phyloP scores from a whole-genome alignment of 2,797 vertebrate species.

The Macropus fuliginosus region DNA sequence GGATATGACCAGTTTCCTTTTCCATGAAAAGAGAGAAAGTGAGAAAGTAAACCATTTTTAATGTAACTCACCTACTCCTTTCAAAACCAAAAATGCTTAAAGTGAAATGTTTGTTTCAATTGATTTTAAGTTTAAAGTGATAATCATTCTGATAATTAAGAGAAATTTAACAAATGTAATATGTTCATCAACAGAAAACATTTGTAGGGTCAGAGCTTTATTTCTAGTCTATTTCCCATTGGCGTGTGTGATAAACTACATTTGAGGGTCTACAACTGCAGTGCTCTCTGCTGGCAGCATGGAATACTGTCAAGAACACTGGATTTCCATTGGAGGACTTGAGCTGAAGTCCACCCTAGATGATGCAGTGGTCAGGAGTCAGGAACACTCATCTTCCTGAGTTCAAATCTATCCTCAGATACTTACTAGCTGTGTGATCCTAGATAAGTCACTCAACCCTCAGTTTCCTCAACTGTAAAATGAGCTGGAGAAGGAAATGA shows the following conservation, averaged over 20 bases:
- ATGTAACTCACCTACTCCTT: slow-evolving; percentile 8
- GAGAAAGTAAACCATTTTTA: slow-evolving; percentile 10
- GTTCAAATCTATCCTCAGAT: neutral
- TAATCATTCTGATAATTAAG: slow-evolving; percentile 67
- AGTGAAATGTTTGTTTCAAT: slow-evolving; percentile 28
- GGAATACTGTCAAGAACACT: neutral
- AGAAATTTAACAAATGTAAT: slow-evolving; percentile 40
- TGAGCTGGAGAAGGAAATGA: neutral
- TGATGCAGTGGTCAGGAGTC: neutral
- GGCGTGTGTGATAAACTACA: neutral
- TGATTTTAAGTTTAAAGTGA: slow-evolving; percentile 61
- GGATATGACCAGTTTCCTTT: slow-evolving; percentile 62
- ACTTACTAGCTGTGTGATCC: neutral
- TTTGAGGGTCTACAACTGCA: neutral
- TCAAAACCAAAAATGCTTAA: slow-evolving; percentile 48
- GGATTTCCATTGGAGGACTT: neutral
- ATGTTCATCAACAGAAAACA: neutral
- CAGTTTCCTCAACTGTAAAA: neutral
- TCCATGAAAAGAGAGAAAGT: slow-evolving; percentile 52
- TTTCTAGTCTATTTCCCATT: neutral
- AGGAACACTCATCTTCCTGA: neutral
- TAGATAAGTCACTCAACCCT: neutral
- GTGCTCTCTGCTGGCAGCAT: neutral
- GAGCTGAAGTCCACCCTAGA: neutral
- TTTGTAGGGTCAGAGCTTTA: neutral